A percentile compares a stretch with the other conserved stretches of the same genome.
These are phyloP conservation scores for Mayetiola destructor DNA, from an alignment of 2,888 invertebrate species.

Conservation along the genomic window DNA sequence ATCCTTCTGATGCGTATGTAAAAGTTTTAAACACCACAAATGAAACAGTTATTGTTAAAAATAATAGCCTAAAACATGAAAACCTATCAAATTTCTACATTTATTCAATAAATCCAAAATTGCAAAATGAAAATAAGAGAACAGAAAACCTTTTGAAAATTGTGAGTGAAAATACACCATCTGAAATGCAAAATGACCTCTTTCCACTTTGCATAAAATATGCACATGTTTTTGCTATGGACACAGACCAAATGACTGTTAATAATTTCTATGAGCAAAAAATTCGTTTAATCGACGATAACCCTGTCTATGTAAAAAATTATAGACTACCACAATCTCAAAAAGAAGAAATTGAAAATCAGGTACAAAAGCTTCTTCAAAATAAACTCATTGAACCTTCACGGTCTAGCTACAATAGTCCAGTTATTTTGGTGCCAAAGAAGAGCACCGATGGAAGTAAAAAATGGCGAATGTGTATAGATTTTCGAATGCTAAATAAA, in stretches of 20 bases:
- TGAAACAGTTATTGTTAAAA: no score
- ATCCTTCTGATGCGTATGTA: no score
- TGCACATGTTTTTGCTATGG: conserved; percentile 19
- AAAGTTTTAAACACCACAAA: no score
- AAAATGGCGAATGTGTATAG: neutral
- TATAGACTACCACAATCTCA: neutral
- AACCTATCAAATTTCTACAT: neutral
- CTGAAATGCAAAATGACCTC: neutral
- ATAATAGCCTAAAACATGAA: neutral
- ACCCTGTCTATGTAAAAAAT: conserved; percentile 12
- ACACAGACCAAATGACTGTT: conserved; percentile 18
- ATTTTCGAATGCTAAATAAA: neutral
- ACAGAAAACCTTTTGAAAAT: neutral
- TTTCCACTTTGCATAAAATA: conserved; percentile 16
- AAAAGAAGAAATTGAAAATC: neutral
- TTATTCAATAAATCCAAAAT: neutral
- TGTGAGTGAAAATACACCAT: neutral
- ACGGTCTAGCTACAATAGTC: neutral
- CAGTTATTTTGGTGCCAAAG: neutral
- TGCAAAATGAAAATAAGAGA: neutral
- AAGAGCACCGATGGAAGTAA: neutral
- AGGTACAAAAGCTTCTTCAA: neutral
- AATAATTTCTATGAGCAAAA: conserved; percentile 22
- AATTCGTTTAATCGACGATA: conserved; percentile 17
- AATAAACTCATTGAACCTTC: neutral